These are phyloP conservation scores for Ophioderma brevispina DNA, from an alignment of 35 echinoderm and acorn worm genomes.

Conservation along the genomic window DNA sequence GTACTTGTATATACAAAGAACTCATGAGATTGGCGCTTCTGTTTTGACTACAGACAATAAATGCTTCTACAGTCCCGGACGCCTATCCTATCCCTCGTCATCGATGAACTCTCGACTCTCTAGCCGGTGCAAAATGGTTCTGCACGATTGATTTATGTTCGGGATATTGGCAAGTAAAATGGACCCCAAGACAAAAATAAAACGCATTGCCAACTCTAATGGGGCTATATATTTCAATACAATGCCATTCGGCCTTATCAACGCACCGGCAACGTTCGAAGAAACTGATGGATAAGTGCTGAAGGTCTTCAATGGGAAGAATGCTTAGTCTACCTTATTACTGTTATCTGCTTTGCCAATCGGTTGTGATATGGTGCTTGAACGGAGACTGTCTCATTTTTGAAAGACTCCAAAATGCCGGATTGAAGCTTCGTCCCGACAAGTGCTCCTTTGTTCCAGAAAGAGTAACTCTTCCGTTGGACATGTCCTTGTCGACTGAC, in stretches of 20 bases:
- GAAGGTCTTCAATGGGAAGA: too few species aligned
- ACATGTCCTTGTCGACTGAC: too few species aligned
- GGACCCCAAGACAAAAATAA: conserved; percentile 36
- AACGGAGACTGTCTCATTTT: too few species aligned
- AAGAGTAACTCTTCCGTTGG: too few species aligned
- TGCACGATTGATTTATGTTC: conserved; percentile 35
- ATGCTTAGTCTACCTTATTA: too few species aligned
- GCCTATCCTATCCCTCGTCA: conserved; percentile 21
- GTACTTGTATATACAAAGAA: neutral
- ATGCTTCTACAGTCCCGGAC: conserved; percentile 16
- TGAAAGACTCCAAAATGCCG: too few species aligned
- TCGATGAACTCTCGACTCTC: conserved; percentile 30
- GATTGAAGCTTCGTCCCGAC: too few species aligned
- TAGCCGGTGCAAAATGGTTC: conserved; percentile 10
- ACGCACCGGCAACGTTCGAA: conserved; percentile 6
- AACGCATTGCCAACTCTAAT: conserved; percentile 23
- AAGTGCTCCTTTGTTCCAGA: too few species aligned
- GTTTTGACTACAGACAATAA: conserved; percentile 38
- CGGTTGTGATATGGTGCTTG: too few species aligned
- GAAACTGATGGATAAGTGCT: too few species aligned
- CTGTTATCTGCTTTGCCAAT: too few species aligned
- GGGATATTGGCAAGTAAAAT: conserved; percentile 48
- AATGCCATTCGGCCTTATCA: conserved; percentile 5
- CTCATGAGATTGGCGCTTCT: neutral
- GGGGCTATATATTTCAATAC: neutral